phyloP scores from a whole-genome alignment of 2,113 vertebrate genomes.

The Corydoras maculifer region DNA sequence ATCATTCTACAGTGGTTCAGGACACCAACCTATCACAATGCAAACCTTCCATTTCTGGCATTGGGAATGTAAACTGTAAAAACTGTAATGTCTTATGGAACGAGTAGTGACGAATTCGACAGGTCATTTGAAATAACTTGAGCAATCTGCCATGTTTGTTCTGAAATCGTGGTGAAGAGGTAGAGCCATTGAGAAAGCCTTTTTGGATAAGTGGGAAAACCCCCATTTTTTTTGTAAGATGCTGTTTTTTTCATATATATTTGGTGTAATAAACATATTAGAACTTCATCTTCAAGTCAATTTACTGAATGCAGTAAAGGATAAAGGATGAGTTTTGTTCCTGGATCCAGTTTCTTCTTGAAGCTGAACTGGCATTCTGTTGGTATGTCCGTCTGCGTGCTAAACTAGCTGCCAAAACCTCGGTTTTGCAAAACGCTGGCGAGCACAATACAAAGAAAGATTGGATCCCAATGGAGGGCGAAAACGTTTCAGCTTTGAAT shows the following conservation, averaged over 20 bases:
- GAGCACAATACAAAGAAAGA: slow-evolving; percentile 50
- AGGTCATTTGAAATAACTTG: slow-evolving; percentile 86
- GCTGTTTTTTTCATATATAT: slow-evolving; percentile 80
- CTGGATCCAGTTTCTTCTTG: slow-evolving; percentile 75
- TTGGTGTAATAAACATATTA: slow-evolving; percentile 90
- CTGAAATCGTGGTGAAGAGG: slow-evolving; percentile 94
- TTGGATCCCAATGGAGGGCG: too few relatives aligned
- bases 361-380: slow-evolving; percentile 67
- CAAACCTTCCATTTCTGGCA: slow-evolving; percentile 75
- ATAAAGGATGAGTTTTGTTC: slow-evolving; percentile 86
- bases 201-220: slow-evolving; percentile 96
- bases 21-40: slow-evolving; percentile 75
- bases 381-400: slow-evolving; percentile 59
- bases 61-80: slow-evolving; percentile 74
- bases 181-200: slow-evolving; percentile 99
- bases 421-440: slow-evolving; percentile 84
- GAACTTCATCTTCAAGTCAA: slow-evolving; percentile 87
- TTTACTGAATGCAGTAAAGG: slow-evolving; percentile 92
- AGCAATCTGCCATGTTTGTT: slow-evolving; percentile 94
- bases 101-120: slow-evolving; percentile 84
- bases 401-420: slow-evolving; percentile 80
- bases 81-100: slow-evolving; percentile 82
- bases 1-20: slow-evolving; percentile 83
- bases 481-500: slow-evolving; percentile 64
- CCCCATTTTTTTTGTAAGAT: slow-evolving; percentile 84